Conservation (phyloP, 2,797 vertebrate genomes). For the Etheostoma nigrum region DNA sequence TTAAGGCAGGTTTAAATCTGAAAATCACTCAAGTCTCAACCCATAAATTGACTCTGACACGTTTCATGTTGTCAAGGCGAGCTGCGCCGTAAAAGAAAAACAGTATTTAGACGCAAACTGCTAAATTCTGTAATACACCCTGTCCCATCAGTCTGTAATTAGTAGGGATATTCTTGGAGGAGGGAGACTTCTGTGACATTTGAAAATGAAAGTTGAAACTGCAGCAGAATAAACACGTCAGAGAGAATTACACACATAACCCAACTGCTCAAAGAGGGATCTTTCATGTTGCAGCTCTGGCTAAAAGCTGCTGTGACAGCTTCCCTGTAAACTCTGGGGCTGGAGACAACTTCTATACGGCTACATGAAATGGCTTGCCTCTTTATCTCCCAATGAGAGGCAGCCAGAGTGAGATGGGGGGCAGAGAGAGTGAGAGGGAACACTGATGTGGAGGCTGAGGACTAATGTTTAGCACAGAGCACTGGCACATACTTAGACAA, state of each 20-base stretch:
- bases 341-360: slow-evolving; percentile 81
- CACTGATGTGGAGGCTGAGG: slow-evolving; percentile 58
- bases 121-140: slow-evolving; percentile 69
- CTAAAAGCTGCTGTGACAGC: slow-evolving; percentile 83
- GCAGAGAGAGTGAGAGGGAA: slow-evolving; percentile 47
- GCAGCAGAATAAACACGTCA: slow-evolving; percentile 82
- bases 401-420: slow-evolving; percentile 44
- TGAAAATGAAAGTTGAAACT: slow-evolving; percentile 77
- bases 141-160: slow-evolving; percentile 75
- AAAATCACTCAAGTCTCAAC: slow-evolving; percentile 57
- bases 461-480: slow-evolving; percentile 69
- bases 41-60: slow-evolving; percentile 23
- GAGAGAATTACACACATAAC: slow-evolving; percentile 83
- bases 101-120: slow-evolving; percentile 59
- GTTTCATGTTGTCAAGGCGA: slow-evolving; percentile 53
- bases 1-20: slow-evolving; percentile 44
- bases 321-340: slow-evolving; percentile 72
- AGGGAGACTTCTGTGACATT: slow-evolving; percentile 69
- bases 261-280: slow-evolving; percentile 73
- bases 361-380: slow-evolving; percentile 79
- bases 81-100: slow-evolving; percentile 39
- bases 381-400: slow-evolving; percentile 84
- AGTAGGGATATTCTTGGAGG: slow-evolving; percentile 71
- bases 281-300: slow-evolving; percentile 80
- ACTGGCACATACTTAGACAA: slow-evolving; percentile 70